Evolutionary conservation across 2,113 vertebrate species (phyloP), one percentile per base, ranked within the genome.

Genomic region (Pandion haliaetus): DNA sequence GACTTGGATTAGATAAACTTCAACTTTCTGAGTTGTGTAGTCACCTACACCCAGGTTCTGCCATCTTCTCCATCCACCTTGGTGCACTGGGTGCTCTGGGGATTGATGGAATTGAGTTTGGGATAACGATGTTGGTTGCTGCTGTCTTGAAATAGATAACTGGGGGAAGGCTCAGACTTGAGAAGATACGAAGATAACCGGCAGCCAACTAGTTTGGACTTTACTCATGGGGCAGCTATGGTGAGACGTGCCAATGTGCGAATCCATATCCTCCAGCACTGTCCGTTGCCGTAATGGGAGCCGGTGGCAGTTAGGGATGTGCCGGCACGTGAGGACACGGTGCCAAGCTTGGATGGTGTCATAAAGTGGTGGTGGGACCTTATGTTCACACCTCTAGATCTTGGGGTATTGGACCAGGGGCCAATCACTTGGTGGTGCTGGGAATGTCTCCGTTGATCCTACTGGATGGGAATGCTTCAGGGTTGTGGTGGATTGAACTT

Each of bases 191-290:
- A 20, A 26, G 50, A 25, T 62, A 32, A 45, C 32, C 3, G 1
- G 9, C 50, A 24, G 26, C 50, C 50, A 9, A 1, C 15, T 18
- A 8, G 52, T 47, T 57, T 25, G 34, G 63, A 19, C 52, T 58
- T 29, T 1, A 7, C 34, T 36, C 40, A 4, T 3, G 25, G 32
- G 12, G 15, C 42, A 38, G 65, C 42, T 59, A 21, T 4, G 16
- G n/a, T 14, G 55, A 17, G 54, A 34, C 1, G 2, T 1, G 8
- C 16, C 5, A 0, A 4, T 2, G 17, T 7, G 23, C 2, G 4
- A 50, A 59, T 49, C n/a, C 5, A 2, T 49, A 8, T 47, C 42
- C 28, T 12, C 8, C 8, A 21, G 52, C 13, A 20, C 52, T 0
- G 5, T 47, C 40, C 1, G 3, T 38, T 36, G 52, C 50, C 4